A percentile compares a stretch with the other conserved stretches of the same genome.
Conservation (phyloP, 2,888 invertebrate genomes). For the Leptarthrus brevirostris region DNA sequence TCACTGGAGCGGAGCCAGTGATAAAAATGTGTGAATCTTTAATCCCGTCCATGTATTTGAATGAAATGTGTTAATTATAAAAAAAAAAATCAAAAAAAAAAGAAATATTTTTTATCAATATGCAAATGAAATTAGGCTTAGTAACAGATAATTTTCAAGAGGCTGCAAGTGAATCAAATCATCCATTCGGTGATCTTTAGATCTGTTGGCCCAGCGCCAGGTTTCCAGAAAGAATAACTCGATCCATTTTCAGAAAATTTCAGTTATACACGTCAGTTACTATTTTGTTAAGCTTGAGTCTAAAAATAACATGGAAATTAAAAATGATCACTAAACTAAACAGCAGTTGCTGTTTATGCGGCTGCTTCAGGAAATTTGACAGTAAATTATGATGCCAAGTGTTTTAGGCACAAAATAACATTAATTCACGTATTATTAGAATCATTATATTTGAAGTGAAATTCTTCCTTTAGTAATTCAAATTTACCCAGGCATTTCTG, state of each 20-base stretch:
- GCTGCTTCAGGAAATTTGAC: neutral
- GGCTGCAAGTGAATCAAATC: slow-evolving; percentile 1
- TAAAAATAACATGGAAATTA: slow-evolving; percentile 14
- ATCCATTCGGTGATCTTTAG: neutral
- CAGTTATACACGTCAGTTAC: slow-evolving; percentile 33
- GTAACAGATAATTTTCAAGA: slow-evolving; percentile 25
- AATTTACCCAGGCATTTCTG: neutral
- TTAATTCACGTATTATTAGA: neutral
- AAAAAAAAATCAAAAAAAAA: slow-evolving; percentile 12
- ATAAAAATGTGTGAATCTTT: neutral
- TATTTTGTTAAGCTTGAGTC: slow-evolving; percentile 11
- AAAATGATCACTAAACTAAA: neutral
- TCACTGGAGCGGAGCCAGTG: too few relatives aligned
- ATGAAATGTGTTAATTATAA: neutral
- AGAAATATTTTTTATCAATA: slow-evolving; percentile 15
- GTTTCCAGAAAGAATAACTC: slow-evolving; percentile 40
- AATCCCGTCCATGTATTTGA: neutral
- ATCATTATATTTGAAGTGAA: neutral
- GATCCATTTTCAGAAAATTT: slow-evolving; percentile 33
- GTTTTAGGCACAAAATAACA: neutral
- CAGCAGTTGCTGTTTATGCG: slow-evolving; percentile 18
- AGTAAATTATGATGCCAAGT: neutral
- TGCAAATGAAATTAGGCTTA: slow-evolving; percentile 8
- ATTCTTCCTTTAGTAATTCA: neutral
- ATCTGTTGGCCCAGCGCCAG: slow-evolving; percentile 1